A percentile compares a stretch with the other conserved stretches of the same genome.
Conservation (phyloP, 1,140 invertebrate species). For the Diorhabda elongata region DNA sequence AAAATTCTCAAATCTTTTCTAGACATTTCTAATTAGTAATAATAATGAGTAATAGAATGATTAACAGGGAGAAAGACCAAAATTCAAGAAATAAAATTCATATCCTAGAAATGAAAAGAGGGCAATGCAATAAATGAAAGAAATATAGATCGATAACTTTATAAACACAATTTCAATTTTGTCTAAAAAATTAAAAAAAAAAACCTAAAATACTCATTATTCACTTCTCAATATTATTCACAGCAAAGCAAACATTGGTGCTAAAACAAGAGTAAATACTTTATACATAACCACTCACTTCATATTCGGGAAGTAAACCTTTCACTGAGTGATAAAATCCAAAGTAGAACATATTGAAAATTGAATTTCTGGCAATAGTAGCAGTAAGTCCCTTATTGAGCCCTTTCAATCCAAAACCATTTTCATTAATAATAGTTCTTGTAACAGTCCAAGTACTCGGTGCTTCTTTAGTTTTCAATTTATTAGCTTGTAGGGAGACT, state of each 20-base stretch:
- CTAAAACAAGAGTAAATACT: constrained; percentile 1
- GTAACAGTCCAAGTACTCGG: constrained; percentile 77
- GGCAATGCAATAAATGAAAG: too few relatives aligned
- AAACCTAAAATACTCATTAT: too few relatives aligned
- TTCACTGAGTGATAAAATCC: constrained; percentile 92
- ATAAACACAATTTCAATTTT: too few relatives aligned
- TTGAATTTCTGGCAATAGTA: constrained; percentile 79
- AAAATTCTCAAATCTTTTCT: too few relatives aligned
- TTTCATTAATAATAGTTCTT: constrained; percentile 66
- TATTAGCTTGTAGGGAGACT: constrained; percentile 75
- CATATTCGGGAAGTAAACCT: constrained; percentile 63
- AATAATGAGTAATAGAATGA: too few relatives aligned
- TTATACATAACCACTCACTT: constrained; percentile 48
- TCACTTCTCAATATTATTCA: neutral
- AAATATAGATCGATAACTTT: too few relatives aligned
- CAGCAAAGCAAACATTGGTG: neutral
- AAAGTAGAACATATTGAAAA: constrained; percentile 92
- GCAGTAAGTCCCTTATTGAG: constrained; percentile 86
- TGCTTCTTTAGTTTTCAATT: constrained; percentile 50
- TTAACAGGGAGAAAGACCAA: too few relatives aligned
- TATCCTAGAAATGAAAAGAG: too few relatives aligned
- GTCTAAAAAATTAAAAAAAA: too few relatives aligned
- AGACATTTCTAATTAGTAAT: too few relatives aligned
- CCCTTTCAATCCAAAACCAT: constrained; percentile 73
- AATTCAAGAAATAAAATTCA: too few relatives aligned